phyloP scores from a whole-genome alignment of 2,113 vertebrate species.

The Lamprotornis superbus region DNA sequence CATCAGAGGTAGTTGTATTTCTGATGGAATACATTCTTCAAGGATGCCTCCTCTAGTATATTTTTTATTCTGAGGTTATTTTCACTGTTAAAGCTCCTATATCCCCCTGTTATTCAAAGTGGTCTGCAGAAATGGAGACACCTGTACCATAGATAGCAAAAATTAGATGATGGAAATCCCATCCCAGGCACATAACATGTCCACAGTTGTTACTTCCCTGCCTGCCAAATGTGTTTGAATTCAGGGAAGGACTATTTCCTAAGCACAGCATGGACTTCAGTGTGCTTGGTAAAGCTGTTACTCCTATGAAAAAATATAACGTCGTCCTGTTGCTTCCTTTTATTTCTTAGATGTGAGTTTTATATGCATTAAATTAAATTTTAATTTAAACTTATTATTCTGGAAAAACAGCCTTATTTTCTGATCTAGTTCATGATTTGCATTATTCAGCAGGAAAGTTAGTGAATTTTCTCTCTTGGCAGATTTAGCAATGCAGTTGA shows the following conservation, averaged over 20 bases:
- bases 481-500: conserved; percentile 99
- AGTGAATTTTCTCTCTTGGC: conserved; percentile 68
- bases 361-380: not conserved
- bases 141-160: not conserved
- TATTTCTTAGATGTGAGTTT: not conserved
- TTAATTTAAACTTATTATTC: not conserved
- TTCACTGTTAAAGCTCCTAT: not conserved
- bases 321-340: not conserved
- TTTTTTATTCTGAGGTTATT: not conserved
- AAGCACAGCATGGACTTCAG: not conserved
- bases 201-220: not conserved
- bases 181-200: not conserved
- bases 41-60: not conserved
- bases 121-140: not conserved
- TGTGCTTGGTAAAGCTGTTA: not conserved
- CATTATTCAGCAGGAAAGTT: conserved; percentile 8
- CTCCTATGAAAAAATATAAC: not conserved
- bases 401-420: not conserved
- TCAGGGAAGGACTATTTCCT: not conserved
- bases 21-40: not conserved
- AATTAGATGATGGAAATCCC: not conserved
- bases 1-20: not conserved
- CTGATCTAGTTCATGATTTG: not conserved
- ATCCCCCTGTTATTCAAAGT: not conserved
- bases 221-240: not conserved